phyloP scores from a whole-genome alignment of 1,140 invertebrate species.

The Plutomurus gul region DNA sequence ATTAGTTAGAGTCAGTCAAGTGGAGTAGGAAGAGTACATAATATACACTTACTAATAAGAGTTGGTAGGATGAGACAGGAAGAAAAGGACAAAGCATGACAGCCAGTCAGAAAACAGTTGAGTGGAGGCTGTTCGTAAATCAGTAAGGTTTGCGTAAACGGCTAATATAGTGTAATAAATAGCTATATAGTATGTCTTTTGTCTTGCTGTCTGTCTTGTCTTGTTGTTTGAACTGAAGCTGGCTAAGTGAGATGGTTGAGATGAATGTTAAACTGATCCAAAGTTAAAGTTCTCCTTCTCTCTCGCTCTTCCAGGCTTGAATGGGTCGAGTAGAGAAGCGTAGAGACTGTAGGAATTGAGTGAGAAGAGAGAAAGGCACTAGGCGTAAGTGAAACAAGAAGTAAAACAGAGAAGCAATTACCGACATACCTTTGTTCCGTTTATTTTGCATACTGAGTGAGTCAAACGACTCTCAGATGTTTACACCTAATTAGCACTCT shows the following conservation, averaged over 20 bases:
- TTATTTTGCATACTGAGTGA: constrained; percentile 35
- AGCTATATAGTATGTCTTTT: constrained; percentile 18
- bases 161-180: constrained; percentile 19
- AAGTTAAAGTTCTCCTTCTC: constrained; percentile 9
- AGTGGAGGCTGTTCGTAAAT: constrained; percentile 6
- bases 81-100: not conserved
- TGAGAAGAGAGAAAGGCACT: constrained; percentile 11
- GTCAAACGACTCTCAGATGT: constrained; percentile 34
- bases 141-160: constrained; percentile 4
- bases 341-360: not conserved
- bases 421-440: constrained; percentile 31
- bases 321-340: not conserved
- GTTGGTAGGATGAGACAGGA: not conserved
- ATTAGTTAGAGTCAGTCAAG: constrained; percentile 17
- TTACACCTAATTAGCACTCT: constrained; percentile 45
- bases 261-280: constrained; percentile 29
- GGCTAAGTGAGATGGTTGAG: constrained; percentile 5
- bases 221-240: constrained; percentile 18
- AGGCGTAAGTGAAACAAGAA: constrained; percentile 13
- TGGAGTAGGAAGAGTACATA: not conserved
- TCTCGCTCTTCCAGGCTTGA: not conserved
- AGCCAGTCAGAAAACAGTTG: constrained; percentile 7
- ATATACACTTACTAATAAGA: too few species aligned
- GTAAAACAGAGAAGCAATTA: constrained; percentile 24
- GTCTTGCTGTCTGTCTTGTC: constrained; percentile 12